Base-by-base conservation (phyloP, 2,888 invertebrate genomes). In the Branchellion lobata region DNA sequence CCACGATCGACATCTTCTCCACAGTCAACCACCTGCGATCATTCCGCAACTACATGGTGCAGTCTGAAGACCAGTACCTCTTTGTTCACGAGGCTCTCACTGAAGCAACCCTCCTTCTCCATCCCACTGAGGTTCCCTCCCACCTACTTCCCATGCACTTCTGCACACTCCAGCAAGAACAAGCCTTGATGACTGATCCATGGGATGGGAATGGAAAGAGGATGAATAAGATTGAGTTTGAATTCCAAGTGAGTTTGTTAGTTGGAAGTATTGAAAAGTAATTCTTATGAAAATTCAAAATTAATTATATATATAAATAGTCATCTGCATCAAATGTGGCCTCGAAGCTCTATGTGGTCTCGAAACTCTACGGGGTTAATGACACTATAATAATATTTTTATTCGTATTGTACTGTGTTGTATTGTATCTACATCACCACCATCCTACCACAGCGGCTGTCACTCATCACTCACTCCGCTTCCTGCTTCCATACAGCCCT, bases 21-120 rank as follows among this genome's bases (percentile, higher is more conserved):
- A 97, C 98, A 89, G 98, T 99, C 51, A 98, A 97, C 21, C 95
- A 96, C 86, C 90, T 99, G 82, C 91, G 99, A 81, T 96, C 98
- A 33, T 98, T 99, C 88, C 91, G 99, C 78, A 98, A 98, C 89
- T 99, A 99, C 89, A 99, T 99, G 98, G 80, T 99, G 36, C 88
- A 88, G 84, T 97, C 97, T n/a, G 97, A 97, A 88, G 97, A 97
- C 89, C 97, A 99, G 88, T 99, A 99, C 89, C 95, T 98, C 83
- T 99, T 99, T 89, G 98, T 99, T 84, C 97, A 99, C 87, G 99
- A 99, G 87, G 95, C 98, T 1, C 82, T 99, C 31, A 89, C 97
- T 80, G 98, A 99, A 88, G 61, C 65, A 1, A 98, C 98, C 5
- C 95, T 96, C 5, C 93, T 95, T 82, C 96, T 96, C 86, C 98